Evolutionary conservation across 2,888 invertebrate genomes (phyloP).

Genomic region (Agrotis puta): DNA sequence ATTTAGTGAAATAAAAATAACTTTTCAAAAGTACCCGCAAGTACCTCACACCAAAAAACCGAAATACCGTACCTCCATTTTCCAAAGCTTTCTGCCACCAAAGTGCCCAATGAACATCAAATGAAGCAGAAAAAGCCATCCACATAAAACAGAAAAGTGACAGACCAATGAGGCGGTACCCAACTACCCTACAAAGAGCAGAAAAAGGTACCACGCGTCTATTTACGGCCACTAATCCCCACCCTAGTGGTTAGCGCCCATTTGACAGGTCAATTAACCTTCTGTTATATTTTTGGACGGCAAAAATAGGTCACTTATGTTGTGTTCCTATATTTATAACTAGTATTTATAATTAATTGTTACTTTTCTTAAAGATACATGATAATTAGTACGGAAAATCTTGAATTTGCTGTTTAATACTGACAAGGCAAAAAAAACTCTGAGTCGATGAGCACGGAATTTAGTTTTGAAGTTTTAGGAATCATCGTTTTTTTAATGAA

Average conservation of each 20-base stretch:
- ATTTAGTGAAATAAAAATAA: neutral
- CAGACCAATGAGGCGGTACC: conserved; percentile 33
- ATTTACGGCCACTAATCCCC: conserved; percentile 53
- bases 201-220: conserved; percentile 33
- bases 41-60: neutral
- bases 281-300: conserved; percentile 27
- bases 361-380: neutral
- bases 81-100: neutral
- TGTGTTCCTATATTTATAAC: conserved; percentile 16
- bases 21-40: no score
- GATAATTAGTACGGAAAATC: no score
- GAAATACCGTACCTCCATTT: neutral
- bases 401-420: no score
- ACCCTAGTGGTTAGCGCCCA: conserved; percentile 34
- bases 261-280: conserved; percentile 64
- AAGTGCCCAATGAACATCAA: conserved; percentile 22
- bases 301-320: conserved; percentile 50
- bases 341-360: conserved; percentile 8
- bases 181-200: conserved; percentile 16
- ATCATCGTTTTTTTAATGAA: no score
- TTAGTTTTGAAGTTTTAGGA: no score
- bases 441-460: no score
- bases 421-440: no score
- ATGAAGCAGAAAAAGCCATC: conserved; percentile 43
- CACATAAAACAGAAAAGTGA: conserved; percentile 37